Evolutionary conservation across 2,888 invertebrate genomes (phyloP).

Genomic region (Sturmia bella): DNA sequence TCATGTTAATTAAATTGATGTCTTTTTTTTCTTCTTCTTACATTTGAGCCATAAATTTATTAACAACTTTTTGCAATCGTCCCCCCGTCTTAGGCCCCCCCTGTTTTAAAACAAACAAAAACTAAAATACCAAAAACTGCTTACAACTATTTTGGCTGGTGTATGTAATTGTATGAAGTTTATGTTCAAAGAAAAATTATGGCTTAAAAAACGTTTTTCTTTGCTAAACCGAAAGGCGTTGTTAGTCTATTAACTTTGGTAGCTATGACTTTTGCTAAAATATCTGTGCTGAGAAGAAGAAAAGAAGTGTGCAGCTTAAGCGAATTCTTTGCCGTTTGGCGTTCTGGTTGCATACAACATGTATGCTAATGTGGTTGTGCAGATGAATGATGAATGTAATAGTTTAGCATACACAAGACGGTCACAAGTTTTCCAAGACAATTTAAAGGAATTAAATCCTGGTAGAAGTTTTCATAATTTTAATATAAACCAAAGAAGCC

Average conservation of each 20-base stretch:
- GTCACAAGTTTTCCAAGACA: background rate
- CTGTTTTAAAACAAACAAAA: constrained; percentile 35
- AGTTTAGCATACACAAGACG: constrained; percentile 47
- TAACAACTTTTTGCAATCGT: constrained; percentile 68
- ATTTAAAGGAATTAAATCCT: constrained; percentile 26
- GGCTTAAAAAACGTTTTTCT: constrained; percentile 6
- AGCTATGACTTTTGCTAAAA: constrained; percentile 67
- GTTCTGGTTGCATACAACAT: constrained; percentile 29
- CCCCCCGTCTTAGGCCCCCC: constrained; percentile 35
- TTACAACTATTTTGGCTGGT: constrained; percentile 28
- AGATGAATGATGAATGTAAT: constrained; percentile 37
- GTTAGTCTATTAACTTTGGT: constrained; percentile 64
- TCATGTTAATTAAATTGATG: constrained; percentile 23
- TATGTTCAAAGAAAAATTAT: constrained; percentile 12
- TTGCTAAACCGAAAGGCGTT: constrained; percentile 66
- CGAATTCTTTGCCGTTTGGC: constrained; percentile 58
- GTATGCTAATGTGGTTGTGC: constrained; percentile 24
- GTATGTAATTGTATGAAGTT: constrained; percentile 22
- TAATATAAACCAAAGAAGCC: background rate
- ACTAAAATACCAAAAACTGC: constrained; percentile 48
- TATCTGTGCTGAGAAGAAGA: constrained; percentile 53
- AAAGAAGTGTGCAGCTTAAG: constrained; percentile 6
- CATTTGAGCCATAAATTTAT: constrained; percentile 71
- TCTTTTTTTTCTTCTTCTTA: constrained; percentile 52
- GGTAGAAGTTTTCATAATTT: background rate